These are phyloP conservation scores for Nomada ruficornis DNA, from an alignment of 2,888 invertebrate genomes.

Conservation along the genomic window DNA sequence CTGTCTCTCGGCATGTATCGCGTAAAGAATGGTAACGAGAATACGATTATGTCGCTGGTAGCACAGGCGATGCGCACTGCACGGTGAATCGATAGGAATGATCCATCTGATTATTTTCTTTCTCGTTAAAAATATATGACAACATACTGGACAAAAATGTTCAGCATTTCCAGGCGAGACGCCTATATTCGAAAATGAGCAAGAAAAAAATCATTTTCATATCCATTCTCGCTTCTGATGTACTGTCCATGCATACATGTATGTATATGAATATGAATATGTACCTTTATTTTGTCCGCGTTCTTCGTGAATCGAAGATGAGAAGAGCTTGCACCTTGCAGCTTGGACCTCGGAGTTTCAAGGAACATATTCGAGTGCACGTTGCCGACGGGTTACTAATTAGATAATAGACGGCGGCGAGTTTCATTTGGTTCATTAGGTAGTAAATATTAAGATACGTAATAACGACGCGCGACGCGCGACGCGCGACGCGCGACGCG, in stretches of 20 bases:
- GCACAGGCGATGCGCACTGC: conserved; percentile 32
- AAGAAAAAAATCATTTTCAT: too few species aligned
- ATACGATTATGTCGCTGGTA: conserved; percentile 53
- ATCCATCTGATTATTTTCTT: background rate
- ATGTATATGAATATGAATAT: too few species aligned
- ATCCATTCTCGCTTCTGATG: background rate
- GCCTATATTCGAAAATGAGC: too few species aligned
- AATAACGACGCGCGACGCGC: conserved; percentile 35
- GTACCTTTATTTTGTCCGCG: conserved; percentile 1
- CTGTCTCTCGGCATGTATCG: background rate
- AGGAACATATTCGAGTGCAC: conserved; percentile 17
- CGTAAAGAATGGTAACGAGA: conserved; percentile 11
- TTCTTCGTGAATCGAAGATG: conserved; percentile 3
- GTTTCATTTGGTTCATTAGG: conserved; percentile 24
- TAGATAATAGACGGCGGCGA: conserved; percentile 21
- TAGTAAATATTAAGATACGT: conserved; percentile 34
- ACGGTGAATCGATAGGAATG: background rate
- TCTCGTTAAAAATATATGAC: background rate
- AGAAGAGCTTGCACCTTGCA: conserved; percentile 1
- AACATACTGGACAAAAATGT: background rate
- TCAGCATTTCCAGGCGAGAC: background rate
- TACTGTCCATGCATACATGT: background rate
- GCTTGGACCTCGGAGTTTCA: background rate
- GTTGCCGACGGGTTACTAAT: conserved; percentile 15
- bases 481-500: too few species aligned